Evolutionary conservation across 2,797 vertebrate genomes (phyloP).

Genomic region (Neosalanx taihuensis): DNA sequence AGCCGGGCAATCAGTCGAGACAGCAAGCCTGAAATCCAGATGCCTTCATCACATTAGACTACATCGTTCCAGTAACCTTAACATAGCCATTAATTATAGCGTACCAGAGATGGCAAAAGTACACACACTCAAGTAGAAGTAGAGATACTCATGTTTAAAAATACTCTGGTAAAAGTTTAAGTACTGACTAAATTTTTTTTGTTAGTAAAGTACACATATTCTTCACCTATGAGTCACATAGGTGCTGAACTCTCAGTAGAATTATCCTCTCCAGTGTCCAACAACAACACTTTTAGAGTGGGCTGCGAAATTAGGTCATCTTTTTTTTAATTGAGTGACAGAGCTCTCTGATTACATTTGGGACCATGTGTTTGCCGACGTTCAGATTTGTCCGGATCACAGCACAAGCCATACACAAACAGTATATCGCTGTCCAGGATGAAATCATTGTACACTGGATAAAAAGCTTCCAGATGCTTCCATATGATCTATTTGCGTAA

Average conservation of each 20-base stretch:
- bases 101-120: not conserved
- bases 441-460: conserved; percentile 16
- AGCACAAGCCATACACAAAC: conserved; percentile 47
- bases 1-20: conserved; percentile 59
- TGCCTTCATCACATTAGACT: conserved; percentile 44
- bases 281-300: conserved; percentile 46
- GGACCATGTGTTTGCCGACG: conserved; percentile 26
- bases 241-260: conserved; percentile 2
- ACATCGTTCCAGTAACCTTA: conserved; percentile 18
- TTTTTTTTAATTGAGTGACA: conserved; percentile 48
- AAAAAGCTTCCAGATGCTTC: conserved; percentile 61
- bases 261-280: conserved; percentile 26
- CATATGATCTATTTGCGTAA: conserved; percentile 49
- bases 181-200: too few species aligned
- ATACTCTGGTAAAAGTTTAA: not conserved
- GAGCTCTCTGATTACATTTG: conserved; percentile 53
- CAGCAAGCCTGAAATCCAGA: conserved; percentile 59
- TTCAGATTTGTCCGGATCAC: conserved; percentile 47
- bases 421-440: conserved; percentile 63
- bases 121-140: not conserved
- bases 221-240: not conserved
- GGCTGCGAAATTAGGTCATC: conserved; percentile 56
- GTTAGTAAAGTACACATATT: too few species aligned
- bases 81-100: not conserved
- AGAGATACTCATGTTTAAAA: not conserved